Percentiles rank a stretch among this genome's conserved stretches.
Conservation (phyloP, 2,888 invertebrate genomes). For the Trachelus troglodyta region DNA sequence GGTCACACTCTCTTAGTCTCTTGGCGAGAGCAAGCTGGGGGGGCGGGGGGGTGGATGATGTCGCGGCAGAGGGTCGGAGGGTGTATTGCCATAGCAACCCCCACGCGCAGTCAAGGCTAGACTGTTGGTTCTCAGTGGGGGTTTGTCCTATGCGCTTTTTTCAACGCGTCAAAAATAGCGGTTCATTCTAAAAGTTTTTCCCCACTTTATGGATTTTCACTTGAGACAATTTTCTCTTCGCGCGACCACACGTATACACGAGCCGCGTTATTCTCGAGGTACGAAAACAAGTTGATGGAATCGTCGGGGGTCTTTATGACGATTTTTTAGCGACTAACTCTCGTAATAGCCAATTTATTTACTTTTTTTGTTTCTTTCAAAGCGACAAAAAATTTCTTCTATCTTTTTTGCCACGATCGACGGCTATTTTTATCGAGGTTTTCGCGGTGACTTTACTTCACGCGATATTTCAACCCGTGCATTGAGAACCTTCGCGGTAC, state of each 20-base stretch:
- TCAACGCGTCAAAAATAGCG: neutral
- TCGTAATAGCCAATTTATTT: neutral
- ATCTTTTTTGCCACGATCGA: neutral
- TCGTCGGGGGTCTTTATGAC: neutral
- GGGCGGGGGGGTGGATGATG: constrained; percentile 8
- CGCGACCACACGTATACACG: neutral
- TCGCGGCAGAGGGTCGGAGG: constrained; percentile 4
- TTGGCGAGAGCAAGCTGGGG: constrained; percentile 25
- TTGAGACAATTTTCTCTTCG: neutral
- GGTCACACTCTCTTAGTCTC: constrained; percentile 61
- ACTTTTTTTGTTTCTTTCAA: too few relatives aligned
- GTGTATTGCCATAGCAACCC: constrained; percentile 61
- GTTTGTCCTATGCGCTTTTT: constrained; percentile 16
- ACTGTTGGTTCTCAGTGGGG: constrained; percentile 49
- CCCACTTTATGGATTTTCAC: neutral
- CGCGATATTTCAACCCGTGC: neutral
- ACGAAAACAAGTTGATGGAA: neutral
- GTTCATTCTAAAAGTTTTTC: neutral
- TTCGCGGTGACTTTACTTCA: neutral
- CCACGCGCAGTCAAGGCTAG: constrained; percentile 62
- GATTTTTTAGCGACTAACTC: neutral
- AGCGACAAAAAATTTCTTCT: too few relatives aligned
- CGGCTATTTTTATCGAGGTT: neutral
- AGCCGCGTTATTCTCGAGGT: neutral
- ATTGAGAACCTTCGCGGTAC: constrained; percentile 28